Evolutionary conservation across 2,113 vertebrate genomes (phyloP).

Genomic region (Nicator chloris): DNA sequence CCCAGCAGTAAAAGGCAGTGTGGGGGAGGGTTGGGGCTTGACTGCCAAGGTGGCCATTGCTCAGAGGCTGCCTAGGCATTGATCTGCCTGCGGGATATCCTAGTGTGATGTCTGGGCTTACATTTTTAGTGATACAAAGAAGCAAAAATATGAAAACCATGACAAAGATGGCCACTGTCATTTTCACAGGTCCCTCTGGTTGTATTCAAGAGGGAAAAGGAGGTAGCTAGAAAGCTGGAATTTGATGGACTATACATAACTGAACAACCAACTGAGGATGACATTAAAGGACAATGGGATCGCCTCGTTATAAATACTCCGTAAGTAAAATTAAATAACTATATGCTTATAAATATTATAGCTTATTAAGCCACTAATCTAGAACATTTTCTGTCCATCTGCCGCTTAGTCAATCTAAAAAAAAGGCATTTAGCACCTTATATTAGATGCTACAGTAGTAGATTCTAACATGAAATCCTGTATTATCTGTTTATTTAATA

Average conservation of each 20-base stretch:
- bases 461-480: neutral
- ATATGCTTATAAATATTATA: neutral
- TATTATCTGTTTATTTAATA: neutral
- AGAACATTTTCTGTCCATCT: neutral
- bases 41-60: neutral
- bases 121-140: neutral
- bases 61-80: neutral
- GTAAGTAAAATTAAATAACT: conserved; percentile 73
- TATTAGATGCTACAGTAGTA: neutral
- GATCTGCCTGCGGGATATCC: neutral
- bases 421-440: neutral
- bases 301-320: conserved; percentile 95
- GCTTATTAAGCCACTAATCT: neutral
- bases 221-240: conserved; percentile 95
- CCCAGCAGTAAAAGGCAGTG: neutral
- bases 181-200: conserved; percentile 88
- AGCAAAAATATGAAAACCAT: neutral
- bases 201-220: conserved; percentile 97
- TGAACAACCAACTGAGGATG: conserved; percentile 95
- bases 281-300: conserved; percentile 99
- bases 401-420: neutral
- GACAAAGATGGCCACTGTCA: neutral
- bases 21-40: fast-evolving
- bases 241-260: conserved; percentile 98
- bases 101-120: neutral